Evolutionary conservation across 2,888 invertebrate species (phyloP).

Genomic region (Rhagium mordax): DNA sequence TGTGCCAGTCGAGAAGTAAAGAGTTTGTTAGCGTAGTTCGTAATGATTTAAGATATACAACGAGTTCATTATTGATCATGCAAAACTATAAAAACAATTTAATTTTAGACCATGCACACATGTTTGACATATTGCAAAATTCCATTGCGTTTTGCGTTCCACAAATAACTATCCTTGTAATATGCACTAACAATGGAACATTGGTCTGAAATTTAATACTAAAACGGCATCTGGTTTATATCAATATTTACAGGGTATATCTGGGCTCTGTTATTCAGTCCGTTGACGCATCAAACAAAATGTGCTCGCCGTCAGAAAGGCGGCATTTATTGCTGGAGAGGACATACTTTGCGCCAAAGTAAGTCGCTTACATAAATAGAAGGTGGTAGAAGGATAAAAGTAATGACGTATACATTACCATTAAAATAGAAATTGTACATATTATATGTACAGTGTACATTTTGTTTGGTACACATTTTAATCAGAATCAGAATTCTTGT

Average conservation of each 20-base stretch:
- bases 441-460: too few species aligned
- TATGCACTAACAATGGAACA: neutral
- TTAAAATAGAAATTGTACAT: too few species aligned
- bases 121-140: neutral
- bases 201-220: neutral
- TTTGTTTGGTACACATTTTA: too few species aligned
- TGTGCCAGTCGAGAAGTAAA: slow-evolving; percentile 15
- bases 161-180: neutral
- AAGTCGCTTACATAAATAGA: neutral
- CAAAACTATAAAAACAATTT: neutral
- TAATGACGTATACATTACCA: too few species aligned
- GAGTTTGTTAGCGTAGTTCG: slow-evolving; percentile 23
- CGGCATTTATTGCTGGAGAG: neutral
- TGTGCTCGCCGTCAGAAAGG: neutral
- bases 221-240: neutral
- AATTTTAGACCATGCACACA: neutral
- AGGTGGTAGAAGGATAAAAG: neutral
- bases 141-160: neutral
- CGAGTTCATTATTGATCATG: neutral
- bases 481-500: too few species aligned
- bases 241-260: neutral
- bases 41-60: neutral
- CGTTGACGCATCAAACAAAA: neutral
- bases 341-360: neutral
- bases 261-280: neutral